Conservation (phyloP, 2,888 invertebrate genomes). For the Drosophila macrospina region DNA sequence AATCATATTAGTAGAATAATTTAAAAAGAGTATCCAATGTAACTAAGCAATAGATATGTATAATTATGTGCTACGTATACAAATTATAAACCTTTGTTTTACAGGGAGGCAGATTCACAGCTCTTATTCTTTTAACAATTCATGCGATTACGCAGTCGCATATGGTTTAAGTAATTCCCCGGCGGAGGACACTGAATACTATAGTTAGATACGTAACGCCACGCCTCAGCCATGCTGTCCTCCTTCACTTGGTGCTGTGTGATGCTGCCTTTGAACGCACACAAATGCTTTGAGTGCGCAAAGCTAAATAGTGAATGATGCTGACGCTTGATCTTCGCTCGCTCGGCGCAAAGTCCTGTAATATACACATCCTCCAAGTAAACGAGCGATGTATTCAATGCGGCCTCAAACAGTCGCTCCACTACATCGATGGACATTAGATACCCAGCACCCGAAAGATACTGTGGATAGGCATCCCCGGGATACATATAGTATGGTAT, state of each 20-base stretch:
- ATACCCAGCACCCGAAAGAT: conserved; percentile 93
- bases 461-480: conserved; percentile 90
- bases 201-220: conserved; percentile 82
- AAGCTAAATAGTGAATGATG: conserved; percentile 89
- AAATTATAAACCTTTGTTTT: conserved; percentile 7
- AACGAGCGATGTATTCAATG: conserved; percentile 89
- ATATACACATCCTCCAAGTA: conserved; percentile 93
- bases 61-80: conserved; percentile 27
- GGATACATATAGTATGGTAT: conserved; percentile 92
- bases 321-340: conserved; percentile 87
- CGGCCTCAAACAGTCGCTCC: conserved; percentile 88
- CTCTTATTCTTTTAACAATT: conserved; percentile 51
- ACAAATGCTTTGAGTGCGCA: conserved; percentile 85
- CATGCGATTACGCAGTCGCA: conserved; percentile 65
- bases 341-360: conserved; percentile 90
- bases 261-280: conserved; percentile 86
- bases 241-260: conserved; percentile 87
- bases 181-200: conserved; percentile 83
- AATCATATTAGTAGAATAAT: background rate
- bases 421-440: conserved; percentile 90
- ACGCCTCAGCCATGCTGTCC: conserved; percentile 85
- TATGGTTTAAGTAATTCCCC: conserved; percentile 80
- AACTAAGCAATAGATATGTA: conserved; percentile 9
- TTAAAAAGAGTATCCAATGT: conserved; percentile 1
- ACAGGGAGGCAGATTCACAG: conserved; percentile 47